Percentiles rank a stretch among this genome's conserved stretches.
These are phyloP conservation scores for Podilymbus podiceps DNA, from an alignment of 2,113 vertebrate species.

Conservation along the genomic window DNA sequence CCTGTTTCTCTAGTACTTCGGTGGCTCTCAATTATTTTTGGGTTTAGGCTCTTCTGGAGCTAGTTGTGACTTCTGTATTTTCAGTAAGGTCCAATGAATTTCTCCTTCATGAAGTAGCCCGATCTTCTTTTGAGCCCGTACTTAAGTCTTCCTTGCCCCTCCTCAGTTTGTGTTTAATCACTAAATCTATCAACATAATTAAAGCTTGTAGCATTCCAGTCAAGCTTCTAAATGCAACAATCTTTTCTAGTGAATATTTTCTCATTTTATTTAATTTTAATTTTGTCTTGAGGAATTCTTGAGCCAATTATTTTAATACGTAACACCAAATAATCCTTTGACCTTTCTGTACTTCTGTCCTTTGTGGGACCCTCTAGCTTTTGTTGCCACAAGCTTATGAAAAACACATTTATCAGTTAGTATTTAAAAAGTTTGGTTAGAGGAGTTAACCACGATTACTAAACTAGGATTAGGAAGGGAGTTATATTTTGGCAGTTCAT, in stretches of 20 bases:
- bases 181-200: neutral
- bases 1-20: accelerated
- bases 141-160: neutral
- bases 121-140: neutral
- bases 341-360: neutral
- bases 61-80: neutral
- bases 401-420: neutral
- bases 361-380: neutral
- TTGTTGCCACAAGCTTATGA: neutral
- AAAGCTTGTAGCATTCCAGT: neutral
- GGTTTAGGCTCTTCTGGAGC: neutral
- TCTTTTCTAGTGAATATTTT: neutral
- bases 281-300: neutral
- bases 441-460: neutral
- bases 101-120: neutral
- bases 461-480: neutral
- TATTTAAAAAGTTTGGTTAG: neutral
- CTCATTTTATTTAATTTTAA: neutral
- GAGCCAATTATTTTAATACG: neutral
- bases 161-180: neutral
- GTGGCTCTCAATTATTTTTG: neutral
- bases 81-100: neutral
- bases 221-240: neutral
- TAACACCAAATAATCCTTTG: neutral
- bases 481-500: neutral